These are phyloP conservation scores for Osmerus eperlanus DNA, from an alignment of 2,113 vertebrate species.

Conservation along the genomic window DNA sequence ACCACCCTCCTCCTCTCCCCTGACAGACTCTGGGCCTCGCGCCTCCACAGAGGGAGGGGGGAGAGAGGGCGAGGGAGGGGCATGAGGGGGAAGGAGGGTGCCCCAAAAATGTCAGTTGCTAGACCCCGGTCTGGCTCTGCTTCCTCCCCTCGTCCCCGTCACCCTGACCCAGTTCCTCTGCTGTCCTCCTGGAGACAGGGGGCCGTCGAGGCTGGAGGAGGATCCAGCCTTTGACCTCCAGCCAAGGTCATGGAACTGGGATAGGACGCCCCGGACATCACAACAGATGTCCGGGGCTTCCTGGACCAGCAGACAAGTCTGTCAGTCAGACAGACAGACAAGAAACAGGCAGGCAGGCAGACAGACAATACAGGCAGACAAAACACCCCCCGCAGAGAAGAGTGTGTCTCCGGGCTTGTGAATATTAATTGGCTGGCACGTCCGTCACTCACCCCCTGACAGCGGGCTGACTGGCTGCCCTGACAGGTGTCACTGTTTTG, in stretches of 20 bases:
- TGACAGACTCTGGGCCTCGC: no score
- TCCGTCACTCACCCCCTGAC: neutral
- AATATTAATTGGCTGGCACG: slow-evolving; percentile 7
- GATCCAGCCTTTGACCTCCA: no score
- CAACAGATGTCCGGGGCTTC: no score
- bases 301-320: neutral
- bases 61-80: neutral
- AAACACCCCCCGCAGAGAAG: no score
- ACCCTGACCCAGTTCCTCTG: no score
- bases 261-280: no score
- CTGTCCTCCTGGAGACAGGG: no score
- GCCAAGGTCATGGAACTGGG: no score
- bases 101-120: neutral
- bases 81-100: neutral
- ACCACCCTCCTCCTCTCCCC: no score
- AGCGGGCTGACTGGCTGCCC: neutral
- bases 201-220: no score
- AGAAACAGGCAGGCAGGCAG: neutral
- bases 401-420: slow-evolving; percentile 3
- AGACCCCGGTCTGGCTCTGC: neutral
- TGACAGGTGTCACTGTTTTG: neutral
- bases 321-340: neutral
- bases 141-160: no score
- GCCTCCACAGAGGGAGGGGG: neutral
- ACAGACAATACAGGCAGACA: no score